Conservation (phyloP, 2,797 vertebrate species). For the Diglossa cyanea region DNA sequence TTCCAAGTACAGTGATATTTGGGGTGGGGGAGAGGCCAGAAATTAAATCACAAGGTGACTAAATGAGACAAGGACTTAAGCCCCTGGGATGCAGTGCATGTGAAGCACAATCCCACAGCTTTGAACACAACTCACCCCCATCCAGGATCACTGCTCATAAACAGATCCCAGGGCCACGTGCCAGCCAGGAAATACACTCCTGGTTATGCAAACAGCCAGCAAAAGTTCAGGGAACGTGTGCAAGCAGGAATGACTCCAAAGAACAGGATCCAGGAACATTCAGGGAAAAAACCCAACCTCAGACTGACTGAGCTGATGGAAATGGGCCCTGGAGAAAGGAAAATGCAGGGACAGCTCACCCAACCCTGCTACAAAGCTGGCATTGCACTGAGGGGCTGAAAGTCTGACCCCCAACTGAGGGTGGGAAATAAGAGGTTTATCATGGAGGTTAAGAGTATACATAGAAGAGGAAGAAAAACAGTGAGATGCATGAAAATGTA, state of each 20-base stretch:
- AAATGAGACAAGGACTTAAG: not conserved
- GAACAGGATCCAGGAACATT: not conserved
- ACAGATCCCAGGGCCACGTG: not conserved
- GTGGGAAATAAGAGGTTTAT: not conserved
- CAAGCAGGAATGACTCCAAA: not conserved
- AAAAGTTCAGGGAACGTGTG: slow-evolving; percentile 23
- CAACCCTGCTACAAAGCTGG: not conserved
- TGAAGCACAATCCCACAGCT: not conserved
- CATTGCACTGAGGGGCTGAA: not conserved
- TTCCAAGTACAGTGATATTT: not conserved
- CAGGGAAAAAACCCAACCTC: not conserved
- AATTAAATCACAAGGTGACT: not conserved
- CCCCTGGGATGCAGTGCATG: not conserved
- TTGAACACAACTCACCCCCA: not conserved
- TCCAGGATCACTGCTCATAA: not conserved
- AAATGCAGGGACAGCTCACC: not conserved
- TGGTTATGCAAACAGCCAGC: slow-evolving; percentile 51
- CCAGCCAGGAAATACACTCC: slow-evolving; percentile 14
- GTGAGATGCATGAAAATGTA: not conserved
- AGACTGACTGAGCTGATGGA: not conserved
- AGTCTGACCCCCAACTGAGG: rapidly evolving
- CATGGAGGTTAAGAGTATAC: not conserved
- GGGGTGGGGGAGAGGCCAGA: not conserved
- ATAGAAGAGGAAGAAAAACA: not conserved
- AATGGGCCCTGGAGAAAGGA: not conserved